These are phyloP conservation scores for Neria commutata DNA, from an alignment of 2,888 invertebrate genomes.

Conservation along the genomic window DNA sequence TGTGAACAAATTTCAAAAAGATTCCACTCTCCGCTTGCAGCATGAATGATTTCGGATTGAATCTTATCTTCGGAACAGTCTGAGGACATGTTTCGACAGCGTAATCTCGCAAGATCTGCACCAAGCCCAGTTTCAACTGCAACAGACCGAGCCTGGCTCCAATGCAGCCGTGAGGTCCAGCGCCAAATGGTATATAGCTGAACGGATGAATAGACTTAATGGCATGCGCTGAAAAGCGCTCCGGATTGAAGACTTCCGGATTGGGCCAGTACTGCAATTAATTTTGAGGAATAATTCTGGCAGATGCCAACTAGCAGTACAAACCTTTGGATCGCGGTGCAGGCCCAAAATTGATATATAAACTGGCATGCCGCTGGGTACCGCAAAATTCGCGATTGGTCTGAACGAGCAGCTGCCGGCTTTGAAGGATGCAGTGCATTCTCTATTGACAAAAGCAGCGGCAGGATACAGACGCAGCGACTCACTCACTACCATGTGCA, in stretches of 20 bases:
- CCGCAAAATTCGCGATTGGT: conserved; percentile 41
- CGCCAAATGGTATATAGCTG: conserved; percentile 56
- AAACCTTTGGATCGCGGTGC: conserved; percentile 55
- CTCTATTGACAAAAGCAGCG: conserved; percentile 55
- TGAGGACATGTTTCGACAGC: conserved; percentile 40
- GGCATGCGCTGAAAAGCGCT: conserved; percentile 45
- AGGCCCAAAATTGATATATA: conserved; percentile 53
- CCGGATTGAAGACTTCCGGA: conserved; percentile 51
- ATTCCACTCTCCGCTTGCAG: conserved; percentile 51
- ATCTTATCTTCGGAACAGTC: conserved; percentile 45
- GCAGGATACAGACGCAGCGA: conserved; percentile 56
- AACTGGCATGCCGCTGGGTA: conserved; percentile 56
- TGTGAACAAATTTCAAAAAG: conserved; percentile 40
- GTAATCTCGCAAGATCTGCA: conserved; percentile 44
- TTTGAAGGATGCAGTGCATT: conserved; percentile 40
- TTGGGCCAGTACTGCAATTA: conserved; percentile 50
- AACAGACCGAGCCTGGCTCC: conserved; percentile 56
- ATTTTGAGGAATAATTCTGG: not conserved
- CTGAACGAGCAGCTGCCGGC: conserved; percentile 42
- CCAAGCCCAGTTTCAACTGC: conserved; percentile 52
- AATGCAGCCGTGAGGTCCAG: conserved; percentile 56
- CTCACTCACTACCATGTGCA: conserved; percentile 60
- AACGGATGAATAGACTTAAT: conserved; percentile 41
- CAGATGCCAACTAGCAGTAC: not conserved
- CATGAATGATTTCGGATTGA: conserved; percentile 53